Percentiles rank a stretch among this genome's conserved stretches.
phyloP scores from a whole-genome alignment of 2,113 vertebrate species.

The Mugil cephalus region DNA sequence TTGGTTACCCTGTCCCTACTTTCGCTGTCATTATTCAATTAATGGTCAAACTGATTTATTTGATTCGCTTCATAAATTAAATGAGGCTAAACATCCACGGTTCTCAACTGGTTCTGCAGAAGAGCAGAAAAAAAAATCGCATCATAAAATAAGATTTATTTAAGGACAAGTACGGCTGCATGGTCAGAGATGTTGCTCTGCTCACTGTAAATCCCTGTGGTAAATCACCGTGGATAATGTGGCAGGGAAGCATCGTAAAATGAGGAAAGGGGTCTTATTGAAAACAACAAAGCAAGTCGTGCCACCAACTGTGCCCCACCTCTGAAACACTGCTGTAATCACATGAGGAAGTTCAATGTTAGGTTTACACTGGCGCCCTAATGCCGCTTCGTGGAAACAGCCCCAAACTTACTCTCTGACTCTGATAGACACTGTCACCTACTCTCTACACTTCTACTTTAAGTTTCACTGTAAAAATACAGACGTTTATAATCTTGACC shows the following conservation, averaged over 20 bases:
- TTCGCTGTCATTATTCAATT: not conserved
- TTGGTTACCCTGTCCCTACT: not conserved
- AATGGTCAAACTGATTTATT: not conserved
- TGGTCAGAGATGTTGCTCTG: not conserved
- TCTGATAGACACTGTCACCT: not conserved
- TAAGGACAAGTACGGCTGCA: not conserved
- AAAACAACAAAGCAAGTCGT: not conserved
- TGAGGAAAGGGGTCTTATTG: not conserved
- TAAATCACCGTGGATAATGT: not conserved
- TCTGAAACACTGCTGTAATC: too few species aligned
- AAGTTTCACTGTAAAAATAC: too few species aligned
- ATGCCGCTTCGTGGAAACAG: too few species aligned
- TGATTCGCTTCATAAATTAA: not conserved
- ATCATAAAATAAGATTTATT: not conserved
- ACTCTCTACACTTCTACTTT: too few species aligned
- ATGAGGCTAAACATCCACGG: not conserved
- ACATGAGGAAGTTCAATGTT: too few species aligned
- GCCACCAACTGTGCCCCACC: not conserved
- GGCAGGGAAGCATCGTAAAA: not conserved
- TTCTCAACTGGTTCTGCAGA: not conserved
- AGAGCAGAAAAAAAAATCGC: not conserved
- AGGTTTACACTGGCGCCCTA: too few species aligned
- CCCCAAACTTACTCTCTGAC: not conserved
- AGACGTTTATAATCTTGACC: too few species aligned
- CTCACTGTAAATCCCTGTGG: not conserved